These are phyloP conservation scores for Limnodromus scolopaceus DNA, from an alignment of 2,797 vertebrate genomes.

Conservation along the genomic window DNA sequence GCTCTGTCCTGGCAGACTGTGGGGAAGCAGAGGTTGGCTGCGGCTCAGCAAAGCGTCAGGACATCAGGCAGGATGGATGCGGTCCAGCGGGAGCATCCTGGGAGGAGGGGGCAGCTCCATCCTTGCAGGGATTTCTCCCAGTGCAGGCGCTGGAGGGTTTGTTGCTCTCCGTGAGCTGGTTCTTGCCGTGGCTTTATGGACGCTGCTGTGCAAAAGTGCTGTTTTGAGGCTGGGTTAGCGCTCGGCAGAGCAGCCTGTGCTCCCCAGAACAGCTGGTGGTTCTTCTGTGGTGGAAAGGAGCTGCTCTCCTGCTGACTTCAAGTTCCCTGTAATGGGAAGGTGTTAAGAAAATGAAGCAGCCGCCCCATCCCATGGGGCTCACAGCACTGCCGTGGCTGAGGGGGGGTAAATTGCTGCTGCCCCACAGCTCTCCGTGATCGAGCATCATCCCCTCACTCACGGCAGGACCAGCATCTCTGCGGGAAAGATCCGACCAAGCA, in stretches of 20 bases:
- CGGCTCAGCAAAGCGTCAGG: neutral
- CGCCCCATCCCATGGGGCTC: rapidly evolving
- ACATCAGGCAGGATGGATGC: neutral
- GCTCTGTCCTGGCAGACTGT: neutral
- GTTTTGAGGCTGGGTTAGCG: neutral
- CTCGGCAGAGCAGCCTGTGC: neutral
- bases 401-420: neutral
- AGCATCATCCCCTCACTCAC: neutral
- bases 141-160: rapidly evolving
- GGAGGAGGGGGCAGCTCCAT: neutral
- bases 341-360: neutral
- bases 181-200: neutral
- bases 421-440: neutral
- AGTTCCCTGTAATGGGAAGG: neutral
- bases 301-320: neutral
- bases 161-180: neutral
- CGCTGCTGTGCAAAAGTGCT: neutral
- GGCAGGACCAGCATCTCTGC: neutral
- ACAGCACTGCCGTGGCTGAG: rapidly evolving
- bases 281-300: neutral
- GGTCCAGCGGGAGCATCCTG: neutral
- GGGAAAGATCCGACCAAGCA: neutral
- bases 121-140: neutral
- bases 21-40: neutral
- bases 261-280: neutral